Conservation (phyloP, 2,113 vertebrate species). For the Orcinus orca region DNA sequence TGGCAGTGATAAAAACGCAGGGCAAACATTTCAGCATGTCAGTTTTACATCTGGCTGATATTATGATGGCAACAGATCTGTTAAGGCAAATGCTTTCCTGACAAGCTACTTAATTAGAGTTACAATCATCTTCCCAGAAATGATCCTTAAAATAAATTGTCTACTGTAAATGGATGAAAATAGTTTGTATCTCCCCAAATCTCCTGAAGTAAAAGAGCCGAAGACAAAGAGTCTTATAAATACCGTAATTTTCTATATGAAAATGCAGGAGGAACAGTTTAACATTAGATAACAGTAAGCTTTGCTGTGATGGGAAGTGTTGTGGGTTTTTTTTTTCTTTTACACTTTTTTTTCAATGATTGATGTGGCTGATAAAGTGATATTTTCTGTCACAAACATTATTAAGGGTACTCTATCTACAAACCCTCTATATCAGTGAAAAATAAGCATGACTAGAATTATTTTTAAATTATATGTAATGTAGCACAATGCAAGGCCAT, state of each 20-base stretch:
- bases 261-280: not conserved
- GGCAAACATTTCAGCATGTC: not conserved
- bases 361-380: not conserved
- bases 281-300: not conserved
- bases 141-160: slow-evolving; percentile 62
- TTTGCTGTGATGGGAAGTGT: not conserved
- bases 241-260: slow-evolving; percentile 38
- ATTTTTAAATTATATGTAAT: not conserved
- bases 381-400: not conserved
- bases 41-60: slow-evolving; percentile 35
- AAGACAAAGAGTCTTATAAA: slow-evolving; percentile 39
- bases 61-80: slow-evolving; percentile 29
- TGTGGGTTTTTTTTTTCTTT: not conserved
- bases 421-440: not conserved
- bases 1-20: not conserved
- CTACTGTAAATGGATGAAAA: slow-evolving; percentile 68
- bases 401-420: not conserved
- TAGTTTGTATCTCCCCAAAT: slow-evolving; percentile 26
- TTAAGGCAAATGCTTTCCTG: slow-evolving; percentile 56
- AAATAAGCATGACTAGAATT: not conserved
- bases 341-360: not conserved
- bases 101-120: slow-evolving; percentile 73
- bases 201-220: slow-evolving; percentile 43
- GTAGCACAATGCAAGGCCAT: not conserved
- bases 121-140: slow-evolving; percentile 69